These are phyloP conservation scores for Cacoxenus indagator DNA, from an alignment of 2,888 invertebrate genomes.

Conservation along the genomic window DNA sequence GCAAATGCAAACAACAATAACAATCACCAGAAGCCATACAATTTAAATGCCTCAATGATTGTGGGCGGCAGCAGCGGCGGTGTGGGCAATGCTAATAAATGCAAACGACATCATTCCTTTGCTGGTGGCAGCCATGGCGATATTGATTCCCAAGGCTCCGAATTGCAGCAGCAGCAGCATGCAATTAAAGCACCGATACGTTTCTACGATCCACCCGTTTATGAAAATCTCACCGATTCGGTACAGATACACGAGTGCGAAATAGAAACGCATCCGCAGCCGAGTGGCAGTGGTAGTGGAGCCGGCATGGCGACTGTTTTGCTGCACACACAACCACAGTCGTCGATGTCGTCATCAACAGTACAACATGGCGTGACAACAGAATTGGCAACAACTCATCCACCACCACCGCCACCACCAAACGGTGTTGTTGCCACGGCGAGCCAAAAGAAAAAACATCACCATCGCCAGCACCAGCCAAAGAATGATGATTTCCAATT, in stretches of 20 bases:
- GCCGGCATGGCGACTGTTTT: constrained; percentile 52
- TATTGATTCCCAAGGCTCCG: constrained; percentile 58
- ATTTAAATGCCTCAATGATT: constrained; percentile 42
- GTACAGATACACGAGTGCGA: constrained; percentile 76
- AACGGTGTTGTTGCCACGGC: constrained; percentile 38
- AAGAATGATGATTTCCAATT: constrained; percentile 63
- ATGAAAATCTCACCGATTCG: constrained; percentile 78
- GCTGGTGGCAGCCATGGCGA: constrained; percentile 69
- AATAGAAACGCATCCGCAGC: constrained; percentile 49
- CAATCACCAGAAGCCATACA: constrained; percentile 29
- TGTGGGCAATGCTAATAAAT: constrained; percentile 48
- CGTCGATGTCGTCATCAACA: neutral
- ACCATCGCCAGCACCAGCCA: constrained; percentile 67
- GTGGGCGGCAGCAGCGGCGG: constrained; percentile 20
- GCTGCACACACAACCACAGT: constrained; percentile 51
- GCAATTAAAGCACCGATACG: constrained; percentile 53
- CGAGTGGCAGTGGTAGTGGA: constrained; percentile 42
- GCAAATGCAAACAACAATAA: constrained; percentile 41
- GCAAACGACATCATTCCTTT: constrained; percentile 70
- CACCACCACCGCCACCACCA: constrained; percentile 35
- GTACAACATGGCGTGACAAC: neutral
- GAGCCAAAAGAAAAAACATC: constrained; percentile 65
- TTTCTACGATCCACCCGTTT: constrained; percentile 71
- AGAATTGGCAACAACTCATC: constrained; percentile 12
- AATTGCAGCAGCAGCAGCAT: constrained; percentile 34